A percentile compares a stretch with the other conserved stretches of the same genome.
These are phyloP conservation scores for Oscheius myriophilus DNA, from an alignment of 2,888 invertebrate species.

Conservation along the genomic window DNA sequence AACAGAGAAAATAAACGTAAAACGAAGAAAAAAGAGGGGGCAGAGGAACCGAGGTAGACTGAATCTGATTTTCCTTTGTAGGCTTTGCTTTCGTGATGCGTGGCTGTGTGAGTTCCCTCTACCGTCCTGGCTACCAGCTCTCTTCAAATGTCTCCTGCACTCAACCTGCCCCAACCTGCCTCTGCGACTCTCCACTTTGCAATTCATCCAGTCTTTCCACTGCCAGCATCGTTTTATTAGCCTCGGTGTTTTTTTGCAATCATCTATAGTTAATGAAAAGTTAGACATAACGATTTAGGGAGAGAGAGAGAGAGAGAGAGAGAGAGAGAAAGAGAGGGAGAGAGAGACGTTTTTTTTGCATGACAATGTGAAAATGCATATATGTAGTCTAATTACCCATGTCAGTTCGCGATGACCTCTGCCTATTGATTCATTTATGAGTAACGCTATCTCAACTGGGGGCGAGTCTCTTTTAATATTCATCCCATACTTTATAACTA, in stretches of 20 bases:
- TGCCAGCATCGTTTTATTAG: conserved; percentile 6
- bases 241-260: no score
- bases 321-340: neutral
- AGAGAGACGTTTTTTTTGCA: no score
- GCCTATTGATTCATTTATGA: no score
- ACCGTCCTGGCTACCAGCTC: conserved; percentile 14
- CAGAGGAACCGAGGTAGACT: neutral
- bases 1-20: no score
- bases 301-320: neutral
- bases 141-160: conserved; percentile 9
- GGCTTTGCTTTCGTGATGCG: conserved; percentile 28
- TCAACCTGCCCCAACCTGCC: conserved; percentile 8
- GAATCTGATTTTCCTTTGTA: neutral
- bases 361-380: neutral
- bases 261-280: no score
- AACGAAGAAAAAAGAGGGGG: neutral
- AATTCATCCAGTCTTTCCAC: neutral
- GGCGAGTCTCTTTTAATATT: no score
- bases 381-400: no score
- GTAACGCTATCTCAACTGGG: no score
- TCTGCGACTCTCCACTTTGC: conserved; percentile 25
- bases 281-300: neutral
- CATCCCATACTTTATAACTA: no score
- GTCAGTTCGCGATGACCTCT: no score
- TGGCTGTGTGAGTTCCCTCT: conserved; percentile 14